Evolutionary conservation across 2,888 invertebrate species (phyloP).

Genomic region (Catocala fraxini): DNA sequence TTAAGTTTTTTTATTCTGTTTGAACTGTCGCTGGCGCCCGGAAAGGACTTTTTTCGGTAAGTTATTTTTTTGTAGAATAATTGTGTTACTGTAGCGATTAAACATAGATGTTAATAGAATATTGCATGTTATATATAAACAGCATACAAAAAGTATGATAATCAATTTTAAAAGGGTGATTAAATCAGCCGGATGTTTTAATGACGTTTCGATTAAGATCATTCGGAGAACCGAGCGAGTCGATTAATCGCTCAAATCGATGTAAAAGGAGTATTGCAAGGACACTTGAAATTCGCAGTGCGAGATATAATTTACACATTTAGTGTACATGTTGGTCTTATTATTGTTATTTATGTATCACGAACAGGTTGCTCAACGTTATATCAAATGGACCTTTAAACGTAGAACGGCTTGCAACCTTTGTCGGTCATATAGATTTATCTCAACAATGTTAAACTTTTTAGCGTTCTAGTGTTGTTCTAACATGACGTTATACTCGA

Average conservation of each 20-base stretch:
- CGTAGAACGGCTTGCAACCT: conserved; percentile 45
- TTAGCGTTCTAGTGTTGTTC: conserved; percentile 19
- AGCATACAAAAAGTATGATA: too few species aligned
- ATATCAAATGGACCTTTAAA: conserved; percentile 44
- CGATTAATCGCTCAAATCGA: conserved; percentile 39
- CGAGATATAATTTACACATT: conserved; percentile 21
- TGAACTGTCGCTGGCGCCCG: conserved; percentile 60
- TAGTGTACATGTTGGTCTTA: conserved; percentile 21
- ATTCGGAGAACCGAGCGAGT: conserved; percentile 9
- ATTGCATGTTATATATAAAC: too few species aligned
- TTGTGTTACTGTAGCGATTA: not conserved
- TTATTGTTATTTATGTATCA: conserved; percentile 41
- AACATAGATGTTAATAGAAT: not conserved
- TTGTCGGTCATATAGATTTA: conserved; percentile 36
- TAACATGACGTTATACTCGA: not conserved
- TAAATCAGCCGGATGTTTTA: conserved; percentile 4
- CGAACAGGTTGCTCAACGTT: conserved; percentile 36
- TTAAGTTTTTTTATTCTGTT: conserved; percentile 55
- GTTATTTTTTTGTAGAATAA: conserved; percentile 32
- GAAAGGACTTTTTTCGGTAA: conserved; percentile 60
- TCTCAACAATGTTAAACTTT: conserved; percentile 33
- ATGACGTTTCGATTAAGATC: conserved; percentile 10
- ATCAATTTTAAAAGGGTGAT: conserved; percentile 13
- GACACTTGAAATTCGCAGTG: conserved; percentile 35
- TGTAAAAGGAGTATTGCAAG: conserved; percentile 48